Conservation (phyloP, 1,140 invertebrate genomes). For the Tribolium madens region DNA sequence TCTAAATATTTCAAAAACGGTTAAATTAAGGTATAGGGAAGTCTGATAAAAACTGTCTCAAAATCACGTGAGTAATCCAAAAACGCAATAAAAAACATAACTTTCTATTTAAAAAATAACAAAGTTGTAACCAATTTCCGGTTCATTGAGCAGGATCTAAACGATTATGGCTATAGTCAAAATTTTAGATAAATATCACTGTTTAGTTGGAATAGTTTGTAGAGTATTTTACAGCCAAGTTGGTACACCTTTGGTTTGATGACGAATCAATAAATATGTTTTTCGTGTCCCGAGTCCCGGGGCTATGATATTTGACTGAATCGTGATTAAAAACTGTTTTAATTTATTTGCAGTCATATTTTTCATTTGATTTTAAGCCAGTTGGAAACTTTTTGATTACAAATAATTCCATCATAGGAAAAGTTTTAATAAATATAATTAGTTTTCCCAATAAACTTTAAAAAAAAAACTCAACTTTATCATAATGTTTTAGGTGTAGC, state of each 20-base stretch:
- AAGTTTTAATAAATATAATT: conserved; percentile 36
- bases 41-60: too few species aligned
- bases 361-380: conserved; percentile 21
- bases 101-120: too few species aligned
- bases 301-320: conserved; percentile 13
- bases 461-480: conserved; percentile 19
- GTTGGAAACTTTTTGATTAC: conserved; percentile 17
- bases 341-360: conserved; percentile 18
- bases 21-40: too few species aligned
- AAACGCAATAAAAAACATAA: too few species aligned
- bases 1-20: too few species aligned
- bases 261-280: conserved; percentile 19
- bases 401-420: conserved; percentile 28
- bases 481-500: conserved; percentile 76
- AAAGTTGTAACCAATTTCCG: too few species aligned
- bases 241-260: conserved; percentile 1
- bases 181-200: too few species aligned
- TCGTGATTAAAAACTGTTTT: conserved; percentile 18
- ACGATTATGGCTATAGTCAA: too few species aligned
- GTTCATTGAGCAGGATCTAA: too few species aligned
- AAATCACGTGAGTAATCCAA: too few species aligned
- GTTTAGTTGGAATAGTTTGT: too few species aligned
- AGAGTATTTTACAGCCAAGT: not conserved
- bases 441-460: conserved; percentile 9
- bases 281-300: not conserved